Evolutionary conservation across 1,140 invertebrate species (phyloP).

Genomic region (Ericerus pela): DNA sequence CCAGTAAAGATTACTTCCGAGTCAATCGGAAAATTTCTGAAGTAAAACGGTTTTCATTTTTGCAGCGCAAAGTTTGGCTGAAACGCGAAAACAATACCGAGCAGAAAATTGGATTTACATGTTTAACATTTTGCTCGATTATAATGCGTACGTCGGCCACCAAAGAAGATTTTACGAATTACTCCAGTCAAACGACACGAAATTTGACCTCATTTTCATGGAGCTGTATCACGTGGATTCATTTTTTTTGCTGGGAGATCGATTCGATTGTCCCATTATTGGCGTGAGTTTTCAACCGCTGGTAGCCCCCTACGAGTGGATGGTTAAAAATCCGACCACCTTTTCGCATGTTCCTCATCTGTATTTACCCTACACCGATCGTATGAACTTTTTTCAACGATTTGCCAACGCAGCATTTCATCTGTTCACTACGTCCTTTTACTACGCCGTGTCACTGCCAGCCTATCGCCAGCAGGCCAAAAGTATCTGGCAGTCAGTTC

Average conservation of each 20-base stretch:
- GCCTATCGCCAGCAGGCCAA: background rate
- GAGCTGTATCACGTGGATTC: background rate
- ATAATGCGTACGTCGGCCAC: no score
- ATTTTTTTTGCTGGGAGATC: background rate
- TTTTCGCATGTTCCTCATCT: constrained; percentile 17
- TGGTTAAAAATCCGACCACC: background rate
- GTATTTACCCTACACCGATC: background rate
- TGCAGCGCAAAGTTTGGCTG: no score
- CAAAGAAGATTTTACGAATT: no score
- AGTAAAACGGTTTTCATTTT: no score
- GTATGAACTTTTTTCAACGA: background rate
- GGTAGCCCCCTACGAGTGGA: background rate
- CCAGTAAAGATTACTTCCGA: no score
- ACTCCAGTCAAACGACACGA: background rate
- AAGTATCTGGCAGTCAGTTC: background rate
- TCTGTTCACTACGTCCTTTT: background rate
- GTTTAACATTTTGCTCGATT: no score
- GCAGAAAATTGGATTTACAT: no score
- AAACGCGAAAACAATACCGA: no score
- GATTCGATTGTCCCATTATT: constrained; percentile 1
- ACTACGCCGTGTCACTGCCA: background rate
- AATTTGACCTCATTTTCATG: background rate
- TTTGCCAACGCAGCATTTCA: background rate
- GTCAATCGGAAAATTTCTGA: no score
- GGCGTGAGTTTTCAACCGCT: background rate